Percentiles rank a stretch among this genome's conserved stretches.
phyloP scores from a whole-genome alignment of 2,888 invertebrate species.

The Temnothorax rugatulus region DNA sequence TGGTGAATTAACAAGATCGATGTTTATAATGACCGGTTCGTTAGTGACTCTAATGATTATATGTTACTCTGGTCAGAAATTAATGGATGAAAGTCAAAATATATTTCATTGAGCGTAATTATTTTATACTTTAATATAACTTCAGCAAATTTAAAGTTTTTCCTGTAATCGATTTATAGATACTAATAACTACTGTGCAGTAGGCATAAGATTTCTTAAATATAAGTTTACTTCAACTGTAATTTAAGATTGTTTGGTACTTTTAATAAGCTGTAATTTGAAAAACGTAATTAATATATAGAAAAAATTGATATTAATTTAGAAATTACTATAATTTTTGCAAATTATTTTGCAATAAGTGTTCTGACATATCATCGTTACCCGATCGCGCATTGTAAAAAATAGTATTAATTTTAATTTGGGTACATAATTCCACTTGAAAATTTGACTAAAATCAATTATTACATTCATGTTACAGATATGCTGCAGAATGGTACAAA shows the following conservation, averaged over 20 bases:
- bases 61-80: conserved; percentile 31
- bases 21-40: not conserved
- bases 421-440: not conserved
- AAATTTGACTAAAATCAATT: no score
- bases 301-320: not conserved
- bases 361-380: not conserved
- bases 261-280: not conserved
- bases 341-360: not conserved
- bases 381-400: not conserved
- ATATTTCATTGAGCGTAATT: conserved; percentile 25
- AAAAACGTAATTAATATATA: not conserved
- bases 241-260: not conserved
- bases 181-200: no score
- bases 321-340: not conserved
- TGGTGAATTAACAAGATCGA: not conserved
- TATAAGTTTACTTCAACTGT: not conserved
- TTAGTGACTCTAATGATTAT: not conserved
- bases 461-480: conserved; percentile 12
- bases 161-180: not conserved
- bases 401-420: not conserved
- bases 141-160: not conserved
- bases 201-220: not conserved
- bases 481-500: conserved; percentile 23
- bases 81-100: conserved; percentile 31
- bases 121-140: conserved; percentile 2